Percentiles rank a stretch among this genome's conserved stretches.
phyloP scores from a whole-genome alignment of 2,797 vertebrate genomes.

The Avahi laniger region DNA sequence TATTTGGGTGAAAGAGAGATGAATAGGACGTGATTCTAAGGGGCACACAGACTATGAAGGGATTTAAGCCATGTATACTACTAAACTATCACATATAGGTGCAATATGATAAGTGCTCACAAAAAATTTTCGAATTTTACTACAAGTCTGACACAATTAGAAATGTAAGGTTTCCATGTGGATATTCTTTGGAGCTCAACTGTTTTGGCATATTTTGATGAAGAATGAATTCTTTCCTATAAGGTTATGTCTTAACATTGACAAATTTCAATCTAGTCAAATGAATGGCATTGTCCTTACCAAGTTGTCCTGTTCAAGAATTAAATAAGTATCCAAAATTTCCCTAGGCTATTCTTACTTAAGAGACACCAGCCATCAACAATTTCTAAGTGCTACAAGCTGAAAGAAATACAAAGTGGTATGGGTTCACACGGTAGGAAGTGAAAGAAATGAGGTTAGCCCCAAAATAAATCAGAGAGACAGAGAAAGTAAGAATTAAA shows the following conservation, averaged over 20 bases:
- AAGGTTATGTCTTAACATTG: background rate
- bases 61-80: background rate
- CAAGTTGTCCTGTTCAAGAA: slow-evolving; percentile 10
- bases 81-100: background rate
- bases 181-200: background rate
- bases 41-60: background rate
- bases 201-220: background rate
- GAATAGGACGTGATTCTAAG: background rate
- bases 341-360: slow-evolving; percentile 6
- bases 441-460: background rate
- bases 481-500: slow-evolving; percentile 8
- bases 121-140: background rate
- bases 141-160: background rate
- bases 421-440: background rate
- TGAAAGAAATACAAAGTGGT: background rate
- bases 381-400: background rate
- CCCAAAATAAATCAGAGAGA: slow-evolving; percentile 10
- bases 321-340: slow-evolving; percentile 26
- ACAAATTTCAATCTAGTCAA: slow-evolving; percentile 26
- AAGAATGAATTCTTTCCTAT: background rate
- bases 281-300: slow-evolving; percentile 20
- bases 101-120: background rate
- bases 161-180: slow-evolving; percentile 9
- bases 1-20: background rate
- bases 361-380: background rate